Base-by-base conservation (phyloP, 2,888 invertebrate species). In the Epistrophella euchroma region DNA sequence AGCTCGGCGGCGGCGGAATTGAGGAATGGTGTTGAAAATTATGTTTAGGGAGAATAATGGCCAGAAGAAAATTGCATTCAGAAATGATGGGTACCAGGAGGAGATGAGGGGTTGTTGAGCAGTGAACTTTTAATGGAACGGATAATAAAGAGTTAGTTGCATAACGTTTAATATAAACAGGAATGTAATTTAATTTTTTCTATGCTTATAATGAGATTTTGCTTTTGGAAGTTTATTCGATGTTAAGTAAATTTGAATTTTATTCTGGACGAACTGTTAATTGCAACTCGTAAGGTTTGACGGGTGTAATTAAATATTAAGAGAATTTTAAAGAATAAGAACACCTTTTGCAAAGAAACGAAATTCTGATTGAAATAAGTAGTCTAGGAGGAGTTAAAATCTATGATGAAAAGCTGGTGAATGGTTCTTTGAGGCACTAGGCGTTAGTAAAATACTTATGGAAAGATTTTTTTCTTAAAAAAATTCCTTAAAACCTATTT, bases 21-120 rank as follows among this genome's bases (percentile, higher is more conserved):
- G 58, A 22, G 19, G 55, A 25, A 45, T 19, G n/a, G 62, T 45
- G 55, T 13, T 37, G 28, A 15, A 58, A 64, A 73, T 37, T 47
- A 64, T 72, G 37, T 55, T 66, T 22, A 28, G 17, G n/a, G 45
- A 37, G 35, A 77, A 60, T 62, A 71, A 35, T 52, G 40, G 37
- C 68, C 68, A 43, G 15, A 78, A 71, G 55, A 19, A 43, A 72
- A 50, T 32, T 73, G 40, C 37, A 73, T 66, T 58, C 40, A 66
- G 79, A 25, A 28, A 10, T 32, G 25, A 52, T 50, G 25, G n/a
- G 32, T 13, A 70, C 32, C 50, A 4, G 43, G 7, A 37, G n/a
- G 0, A 6, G 40, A 3, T 3, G 3, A 1, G 45, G 17, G 56
- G 22, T 22, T 60, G 22, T 37, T 17, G 19, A 37, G 37, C 15